phyloP scores from a whole-genome alignment of 2,113 vertebrate species.

The Gymnocephalus cernua region DNA sequence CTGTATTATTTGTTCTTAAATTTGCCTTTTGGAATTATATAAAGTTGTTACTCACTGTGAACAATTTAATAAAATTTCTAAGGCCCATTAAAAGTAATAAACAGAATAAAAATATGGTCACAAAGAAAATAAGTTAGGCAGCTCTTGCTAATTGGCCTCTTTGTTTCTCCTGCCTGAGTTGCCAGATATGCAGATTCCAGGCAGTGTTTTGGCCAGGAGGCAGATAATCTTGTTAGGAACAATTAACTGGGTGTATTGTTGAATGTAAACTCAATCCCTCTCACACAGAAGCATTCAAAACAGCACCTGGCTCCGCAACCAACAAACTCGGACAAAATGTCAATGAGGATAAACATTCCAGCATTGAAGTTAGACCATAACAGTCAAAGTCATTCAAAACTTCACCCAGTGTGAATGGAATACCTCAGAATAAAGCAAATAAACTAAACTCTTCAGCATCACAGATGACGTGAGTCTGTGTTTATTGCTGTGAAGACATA shows the following conservation, averaged over 20 bases:
- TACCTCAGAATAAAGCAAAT: conserved; percentile 16
- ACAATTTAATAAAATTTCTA: conserved; percentile 17
- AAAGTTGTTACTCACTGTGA: conserved; percentile 12
- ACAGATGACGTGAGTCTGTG: conserved; percentile 7
- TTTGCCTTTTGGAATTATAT: neutral
- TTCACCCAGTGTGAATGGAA: neutral
- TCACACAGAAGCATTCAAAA: conserved; percentile 46
- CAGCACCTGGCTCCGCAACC: conserved; percentile 35
- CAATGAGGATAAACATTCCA: conserved; percentile 21
- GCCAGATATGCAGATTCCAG: conserved; percentile 79
- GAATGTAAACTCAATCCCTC: conserved; percentile 64
- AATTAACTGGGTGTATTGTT: conserved; percentile 72
- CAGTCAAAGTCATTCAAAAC: conserved; percentile 13
- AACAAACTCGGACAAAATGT: conserved; percentile 36
- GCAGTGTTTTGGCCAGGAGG: conserved; percentile 69
- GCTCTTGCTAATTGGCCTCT: conserved; percentile 53
- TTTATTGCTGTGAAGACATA: conserved; percentile 19
- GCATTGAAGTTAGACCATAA: neutral
- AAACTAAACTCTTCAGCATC: neutral
- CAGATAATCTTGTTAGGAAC: conserved; percentile 77
- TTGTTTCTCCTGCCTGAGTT: conserved; percentile 58
- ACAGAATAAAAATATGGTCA: conserved; percentile 35
- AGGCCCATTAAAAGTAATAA: conserved; percentile 16
- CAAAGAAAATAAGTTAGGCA: conserved; percentile 55
- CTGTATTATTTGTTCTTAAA: neutral